Base-by-base conservation (phyloP, 2,888 invertebrate species). In the Pollenia amentaria region DNA sequence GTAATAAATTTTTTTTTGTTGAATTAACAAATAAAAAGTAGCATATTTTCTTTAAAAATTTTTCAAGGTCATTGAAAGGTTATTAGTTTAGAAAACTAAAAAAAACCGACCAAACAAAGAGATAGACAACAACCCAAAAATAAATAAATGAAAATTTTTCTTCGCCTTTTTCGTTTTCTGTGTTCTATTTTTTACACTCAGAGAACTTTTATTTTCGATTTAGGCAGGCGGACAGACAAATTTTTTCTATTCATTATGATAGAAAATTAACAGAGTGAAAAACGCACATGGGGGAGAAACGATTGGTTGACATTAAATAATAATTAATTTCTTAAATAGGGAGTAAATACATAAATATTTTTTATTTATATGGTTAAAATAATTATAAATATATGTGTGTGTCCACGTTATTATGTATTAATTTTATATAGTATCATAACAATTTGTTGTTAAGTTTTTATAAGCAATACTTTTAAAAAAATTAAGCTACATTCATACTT, bases 51-150 rank as follows among this genome's bases (percentile, higher is more conserved):
- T 46, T 57, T 11, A 48, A 57, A 84, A 70, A 72, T 88, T 82
- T 87, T 89, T 91, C 92, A 91, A 91, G 91, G 91, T 91, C 91
- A 91, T 89, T 88, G 88, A 90, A 89, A 91, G 91, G 91, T 92
- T 91, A 90, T 90, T 80, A 38, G n/a, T 82, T 72, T 80, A 55
- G 18, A 72, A 46, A 67, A 81, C 48, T 88, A 87, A 89, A 88
- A 89, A 89, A 90, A 77, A 51, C 64, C 51, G 16, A 70, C 14
- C 42, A 60, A 67, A 80, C 29, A 29, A 6, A 60, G 44, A 42
- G 40, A 69, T 21, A 73, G 67, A 65, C 73, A 79, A 75, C 18
- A 48, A 65, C 81, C 53, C 82, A 82, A 89, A 89, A 83, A 88
- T 88, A 87, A 82, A 88, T 62, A 42, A 77, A 87, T 88, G 84